phyloP scores from a whole-genome alignment of 2,113 vertebrate species.

The Corythornis vintsioides region DNA sequence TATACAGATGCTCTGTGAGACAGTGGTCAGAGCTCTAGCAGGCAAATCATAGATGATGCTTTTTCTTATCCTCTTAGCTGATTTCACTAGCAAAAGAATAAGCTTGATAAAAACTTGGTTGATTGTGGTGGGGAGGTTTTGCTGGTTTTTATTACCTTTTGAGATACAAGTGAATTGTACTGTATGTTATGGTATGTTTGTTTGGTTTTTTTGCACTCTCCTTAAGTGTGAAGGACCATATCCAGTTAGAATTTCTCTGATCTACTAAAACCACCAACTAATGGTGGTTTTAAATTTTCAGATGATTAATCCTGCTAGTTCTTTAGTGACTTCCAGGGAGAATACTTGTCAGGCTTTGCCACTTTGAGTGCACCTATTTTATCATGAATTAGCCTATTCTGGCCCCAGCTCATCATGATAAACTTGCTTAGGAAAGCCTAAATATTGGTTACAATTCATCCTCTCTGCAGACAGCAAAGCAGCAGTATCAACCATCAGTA shows the following conservation, averaged over 20 bases:
- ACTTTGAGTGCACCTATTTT: not conserved
- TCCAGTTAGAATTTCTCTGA: not conserved
- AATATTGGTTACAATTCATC: not conserved
- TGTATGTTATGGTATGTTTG: not conserved
- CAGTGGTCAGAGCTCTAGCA: not conserved
- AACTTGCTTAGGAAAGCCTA: not conserved
- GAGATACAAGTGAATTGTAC: not conserved
- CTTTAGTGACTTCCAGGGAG: not conserved
- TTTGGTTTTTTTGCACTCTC: not conserved
- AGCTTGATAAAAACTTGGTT: not conserved
- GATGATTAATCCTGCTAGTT: not conserved
- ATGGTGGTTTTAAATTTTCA: not conserved
- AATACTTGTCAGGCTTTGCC: not conserved
- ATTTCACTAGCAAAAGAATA: not conserved
- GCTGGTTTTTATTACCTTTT: not conserved
- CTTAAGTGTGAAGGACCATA: not conserved
- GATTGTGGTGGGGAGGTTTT: accelerated
- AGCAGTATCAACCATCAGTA: not conserved
- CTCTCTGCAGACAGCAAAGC: not conserved
- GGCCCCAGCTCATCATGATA: too few species aligned
- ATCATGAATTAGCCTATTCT: not conserved
- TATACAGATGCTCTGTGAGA: not conserved
- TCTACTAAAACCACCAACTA: not conserved
- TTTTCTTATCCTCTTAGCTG: not conserved
- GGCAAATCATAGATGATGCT: not conserved